Evolutionary conservation across 1,140 invertebrate species (phyloP), one percentile per base, ranked within the genome.

Genomic region (Cydia splendana): DNA sequence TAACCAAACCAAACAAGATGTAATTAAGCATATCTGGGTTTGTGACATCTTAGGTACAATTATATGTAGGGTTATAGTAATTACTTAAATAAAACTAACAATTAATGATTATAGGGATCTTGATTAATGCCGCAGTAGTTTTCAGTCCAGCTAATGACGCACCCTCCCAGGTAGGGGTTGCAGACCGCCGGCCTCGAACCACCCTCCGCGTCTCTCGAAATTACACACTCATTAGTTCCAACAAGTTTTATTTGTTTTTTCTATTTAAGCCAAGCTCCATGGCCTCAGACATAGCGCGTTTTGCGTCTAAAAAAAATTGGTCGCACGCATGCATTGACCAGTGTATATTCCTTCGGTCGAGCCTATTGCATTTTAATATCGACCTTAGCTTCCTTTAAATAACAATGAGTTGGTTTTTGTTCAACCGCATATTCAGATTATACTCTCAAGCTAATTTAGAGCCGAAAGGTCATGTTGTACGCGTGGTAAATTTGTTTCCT

Each of bases 171-270:
- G 90, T 86, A 90, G 87, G 86, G 86, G 84, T 84, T 65, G 75
- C 10, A 79, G 88, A 85, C 82, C 88, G 82, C 87, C 88, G 85
- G 85, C 84, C 79, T 80, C 20, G 86, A 87, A 78, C 88, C 88
- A 91, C 87, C 90, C 90, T 86, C 81, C 77, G 83, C 80, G 85
- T 80, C 85, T 75, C 83, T 84, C 87, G 71, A 87, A 88, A 90
- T 91, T 89, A 91, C 89, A 88, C 83, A 88, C 87, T 89, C 86
- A 90, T 91, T 89, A 89, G 86, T 82, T 88, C 83, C 83, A 81
- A 83, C 80, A 79, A 86, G 84, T 87, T 88, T 85, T 87, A 87
- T 88, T 86, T 88, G 85, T 85, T 90, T 88, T 87, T 85, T 84
- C 79, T 79, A 42, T 18, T 28, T 34, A 75, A 77, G 79, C 81